Base-by-base conservation (phyloP, 1,140 invertebrate genomes). In the Hypothenemus hampei region DNA sequence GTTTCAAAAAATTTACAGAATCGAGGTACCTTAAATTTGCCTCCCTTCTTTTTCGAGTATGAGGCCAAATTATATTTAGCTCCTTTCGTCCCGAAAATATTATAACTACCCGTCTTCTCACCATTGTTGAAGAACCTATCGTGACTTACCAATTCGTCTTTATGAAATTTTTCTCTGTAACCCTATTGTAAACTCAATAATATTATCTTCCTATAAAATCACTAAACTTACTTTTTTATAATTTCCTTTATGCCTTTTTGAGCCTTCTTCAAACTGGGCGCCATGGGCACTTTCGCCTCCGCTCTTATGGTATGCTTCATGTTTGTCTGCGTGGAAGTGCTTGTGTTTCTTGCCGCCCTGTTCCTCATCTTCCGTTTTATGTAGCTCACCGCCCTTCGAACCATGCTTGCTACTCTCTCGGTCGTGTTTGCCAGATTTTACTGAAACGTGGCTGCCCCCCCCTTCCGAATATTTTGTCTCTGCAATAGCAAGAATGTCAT, bases 81-180 rank as follows among this genome's bases (percentile, higher is more conserved):
- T 21, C 52, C 26, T 44, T 61, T 61, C 37, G 57, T 45, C 1
- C 63, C 63, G 51, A 56, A 65, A 22, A 65, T 53, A 44, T 68
- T 58, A 40, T 59, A 70, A 44, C 59, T 58, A n/a, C 67, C 68
- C 13, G 56, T 62, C 55, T 69, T 69, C 19, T 70, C 57, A 0
- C 54, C 60, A 36, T 67, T 66, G 29, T 63, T 67, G 41, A 64
- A 70, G 43, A 68, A 70, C 39, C 62, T 64, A 36, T 70, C 66
- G 49, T 69, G 68, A 22, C 65, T 65, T 23, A 62, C 67, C 7
- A 64, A 54, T 58, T 70, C 68, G 40, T 69, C 66, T 41, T 70
- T 70, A 41, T 69, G 68, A 44, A 67, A 70, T 40, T 65, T 60
- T 49, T 70, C 65, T 29, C 56, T 58, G 55, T 63, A 70, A n/a